Evolutionary conservation across 30 jellyfish, hydroid and myxozoan genomes (phyloP).

Genomic region (Nemopilema nomurai): DNA sequence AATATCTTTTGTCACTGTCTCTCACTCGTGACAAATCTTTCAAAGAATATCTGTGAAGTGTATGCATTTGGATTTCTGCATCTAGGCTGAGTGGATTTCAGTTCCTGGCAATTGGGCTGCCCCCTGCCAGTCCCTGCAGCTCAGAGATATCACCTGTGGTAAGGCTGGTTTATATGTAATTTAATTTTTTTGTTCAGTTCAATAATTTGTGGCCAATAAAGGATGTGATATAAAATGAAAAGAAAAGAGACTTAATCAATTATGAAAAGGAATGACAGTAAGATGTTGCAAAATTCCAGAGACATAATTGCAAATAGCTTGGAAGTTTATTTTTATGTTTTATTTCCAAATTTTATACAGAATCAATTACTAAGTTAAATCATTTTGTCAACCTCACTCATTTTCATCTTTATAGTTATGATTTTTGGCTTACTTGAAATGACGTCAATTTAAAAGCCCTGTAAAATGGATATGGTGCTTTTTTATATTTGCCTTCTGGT

Average conservation of each 20-base stretch:
- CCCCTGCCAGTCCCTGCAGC: constrained; percentile 96
- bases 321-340: no score
- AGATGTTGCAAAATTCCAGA: no score
- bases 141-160: constrained; percentile 63
- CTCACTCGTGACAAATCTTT: not conserved
- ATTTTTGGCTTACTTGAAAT: no score
- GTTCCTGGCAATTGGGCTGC: constrained; percentile 89
- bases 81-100: constrained; percentile 87
- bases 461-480: not conserved
- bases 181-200: not conserved
- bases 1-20: no score
- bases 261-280: no score
- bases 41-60: not conserved
- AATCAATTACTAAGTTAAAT: no score
- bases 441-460: no score
- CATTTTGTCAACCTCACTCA: no score
- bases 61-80: not conserved
- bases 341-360: no score
- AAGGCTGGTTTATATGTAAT: constrained; percentile 4
- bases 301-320: no score
- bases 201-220: not conserved
- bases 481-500: not conserved
- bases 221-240: constrained; percentile 13
- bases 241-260: no score
- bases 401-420: no score